phyloP scores from a whole-genome alignment of 2,113 vertebrate species.

The Aegotheles bennettii region DNA sequence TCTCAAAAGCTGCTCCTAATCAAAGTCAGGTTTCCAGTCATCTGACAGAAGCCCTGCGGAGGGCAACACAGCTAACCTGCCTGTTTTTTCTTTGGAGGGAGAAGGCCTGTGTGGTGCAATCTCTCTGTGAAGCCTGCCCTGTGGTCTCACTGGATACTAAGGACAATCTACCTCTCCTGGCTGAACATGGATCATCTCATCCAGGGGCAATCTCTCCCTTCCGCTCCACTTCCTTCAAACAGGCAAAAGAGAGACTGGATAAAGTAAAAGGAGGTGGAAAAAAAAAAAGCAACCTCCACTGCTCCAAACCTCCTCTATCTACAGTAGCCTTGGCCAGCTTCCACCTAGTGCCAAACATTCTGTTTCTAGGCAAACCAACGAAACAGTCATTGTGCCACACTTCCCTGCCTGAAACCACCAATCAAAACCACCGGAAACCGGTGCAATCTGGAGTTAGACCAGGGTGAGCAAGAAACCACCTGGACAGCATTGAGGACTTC shows the following conservation, averaged over 20 bases:
- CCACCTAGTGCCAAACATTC: neutral
- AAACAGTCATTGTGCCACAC: rapidly evolving
- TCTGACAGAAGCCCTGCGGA: neutral
- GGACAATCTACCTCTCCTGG: neutral
- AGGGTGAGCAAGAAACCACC: neutral
- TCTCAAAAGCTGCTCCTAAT: neutral
- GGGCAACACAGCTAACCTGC: neutral
- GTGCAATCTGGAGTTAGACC: neutral
- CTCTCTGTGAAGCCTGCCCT: neutral
- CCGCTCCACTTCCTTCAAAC: neutral
- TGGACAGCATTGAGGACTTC: neutral
- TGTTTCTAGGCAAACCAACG: neutral
- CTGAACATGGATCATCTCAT: neutral
- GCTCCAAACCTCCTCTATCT: neutral
- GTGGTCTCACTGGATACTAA: neutral
- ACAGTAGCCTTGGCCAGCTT: neutral
- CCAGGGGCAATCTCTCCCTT: neutral
- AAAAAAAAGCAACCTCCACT: neutral
- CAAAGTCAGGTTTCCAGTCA: neutral
- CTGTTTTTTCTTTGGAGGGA: rapidly evolving
- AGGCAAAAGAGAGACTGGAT: neutral
- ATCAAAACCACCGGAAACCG: neutral
- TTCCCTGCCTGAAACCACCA: neutral
- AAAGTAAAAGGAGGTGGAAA: neutral
- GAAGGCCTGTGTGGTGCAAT: neutral